Evolutionary conservation across 2,888 invertebrate genomes (phyloP).

Genomic region (Eupelmus urozonus): DNA sequence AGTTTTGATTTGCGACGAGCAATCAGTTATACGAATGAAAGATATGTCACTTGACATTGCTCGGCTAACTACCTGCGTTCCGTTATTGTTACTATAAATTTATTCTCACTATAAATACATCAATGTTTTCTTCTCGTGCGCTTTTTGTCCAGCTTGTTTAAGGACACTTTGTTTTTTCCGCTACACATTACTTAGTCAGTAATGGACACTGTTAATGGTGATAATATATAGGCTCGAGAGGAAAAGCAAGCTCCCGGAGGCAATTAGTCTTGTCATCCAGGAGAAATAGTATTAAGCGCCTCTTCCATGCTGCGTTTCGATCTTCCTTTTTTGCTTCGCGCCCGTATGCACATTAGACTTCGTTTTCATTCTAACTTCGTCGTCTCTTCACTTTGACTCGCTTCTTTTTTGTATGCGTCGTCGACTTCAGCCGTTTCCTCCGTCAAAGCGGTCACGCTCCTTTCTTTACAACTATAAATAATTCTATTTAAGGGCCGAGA

Average conservation of each 20-base stretch:
- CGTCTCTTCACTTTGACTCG: conserved; percentile 42
- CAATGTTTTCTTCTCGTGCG: not conserved
- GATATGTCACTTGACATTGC: not conserved
- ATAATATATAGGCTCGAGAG: conserved; percentile 50
- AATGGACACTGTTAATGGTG: conserved; percentile 44
- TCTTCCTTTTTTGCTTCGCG: conserved; percentile 46
- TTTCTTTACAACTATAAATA: conserved; percentile 5
- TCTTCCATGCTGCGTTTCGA: conserved; percentile 30
- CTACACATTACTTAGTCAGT: conserved; percentile 34
- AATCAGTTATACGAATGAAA: not conserved
- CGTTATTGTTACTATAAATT: conserved; percentile 18
- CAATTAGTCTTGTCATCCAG: conserved; percentile 63
- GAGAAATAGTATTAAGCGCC: conserved; percentile 58
- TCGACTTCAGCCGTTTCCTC: not conserved
- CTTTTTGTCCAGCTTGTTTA: conserved; percentile 22
- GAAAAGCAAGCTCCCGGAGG: conserved; percentile 29
- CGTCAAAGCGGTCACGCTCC: not conserved
- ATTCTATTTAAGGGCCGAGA: conserved; percentile 15
- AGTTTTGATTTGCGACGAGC: too few relatives aligned
- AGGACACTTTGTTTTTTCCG: conserved; percentile 4
- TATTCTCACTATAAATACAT: conserved; percentile 30
- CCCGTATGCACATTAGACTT: conserved; percentile 41
- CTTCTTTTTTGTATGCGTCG: conserved; percentile 49
- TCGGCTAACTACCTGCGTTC: not conserved
- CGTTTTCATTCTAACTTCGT: conserved; percentile 48